Percentiles rank a stretch among this genome's conserved stretches.
phyloP scores from a whole-genome alignment of 1,140 invertebrate species.

The Drosophila saltans region DNA sequence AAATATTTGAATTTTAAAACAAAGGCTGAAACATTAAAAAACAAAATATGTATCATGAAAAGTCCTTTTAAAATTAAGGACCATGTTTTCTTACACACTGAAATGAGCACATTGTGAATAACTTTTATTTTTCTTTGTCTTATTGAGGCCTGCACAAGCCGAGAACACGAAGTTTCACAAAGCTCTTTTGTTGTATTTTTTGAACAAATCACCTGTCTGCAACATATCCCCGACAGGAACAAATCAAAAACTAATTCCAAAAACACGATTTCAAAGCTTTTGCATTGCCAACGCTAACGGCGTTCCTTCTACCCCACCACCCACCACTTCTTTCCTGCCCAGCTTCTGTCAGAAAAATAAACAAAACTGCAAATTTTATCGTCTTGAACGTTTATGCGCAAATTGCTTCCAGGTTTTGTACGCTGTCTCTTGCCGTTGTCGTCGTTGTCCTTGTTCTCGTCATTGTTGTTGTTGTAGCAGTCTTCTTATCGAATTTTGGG shows the following conservation, averaged over 20 bases:
- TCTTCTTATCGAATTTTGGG: slow-evolving; percentile 75
- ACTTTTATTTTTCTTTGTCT: not conserved
- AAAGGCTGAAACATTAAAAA: too few species aligned
- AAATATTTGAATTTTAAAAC: too few species aligned
- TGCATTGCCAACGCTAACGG: slow-evolving; percentile 40
- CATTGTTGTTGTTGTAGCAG: slow-evolving; percentile 11
- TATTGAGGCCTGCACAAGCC: not conserved
- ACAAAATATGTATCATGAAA: too few species aligned
- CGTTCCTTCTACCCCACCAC: slow-evolving; percentile 1
- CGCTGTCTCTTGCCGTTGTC: slow-evolving; percentile 36
- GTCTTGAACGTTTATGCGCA: slow-evolving; percentile 79
- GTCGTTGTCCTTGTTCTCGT: slow-evolving; percentile 1
- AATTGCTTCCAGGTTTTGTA: slow-evolving; percentile 78
- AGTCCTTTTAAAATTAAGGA: not conserved
- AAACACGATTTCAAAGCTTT: slow-evolving; percentile 64
- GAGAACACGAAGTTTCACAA: not conserved
- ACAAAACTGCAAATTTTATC: slow-evolving; percentile 81
- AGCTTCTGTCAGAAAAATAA: slow-evolving; percentile 78
- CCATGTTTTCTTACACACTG: not conserved
- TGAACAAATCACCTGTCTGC: slow-evolving; percentile 44
- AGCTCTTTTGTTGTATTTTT: slow-evolving; percentile 10
- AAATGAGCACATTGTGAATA: slow-evolving; percentile 1
- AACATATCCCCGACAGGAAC: slow-evolving; percentile 47
- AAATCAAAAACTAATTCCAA: slow-evolving; percentile 75
- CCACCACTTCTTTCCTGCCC: not conserved